Base-by-base conservation (phyloP, 2,888 invertebrate genomes). In the Morpho deidamia region DNA sequence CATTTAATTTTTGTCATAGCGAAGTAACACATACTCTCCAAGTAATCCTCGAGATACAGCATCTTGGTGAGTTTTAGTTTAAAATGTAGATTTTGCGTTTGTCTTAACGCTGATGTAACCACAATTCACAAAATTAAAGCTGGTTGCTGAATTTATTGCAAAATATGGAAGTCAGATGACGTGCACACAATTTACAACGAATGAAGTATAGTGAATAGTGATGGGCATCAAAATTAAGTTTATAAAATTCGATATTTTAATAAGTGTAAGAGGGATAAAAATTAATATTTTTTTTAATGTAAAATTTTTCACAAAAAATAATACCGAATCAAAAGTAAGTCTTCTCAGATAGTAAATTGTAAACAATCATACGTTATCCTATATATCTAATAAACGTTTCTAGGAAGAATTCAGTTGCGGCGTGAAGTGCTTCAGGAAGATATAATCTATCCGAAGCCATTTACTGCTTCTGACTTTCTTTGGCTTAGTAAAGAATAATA, bases 31-130 rank as follows among this genome's bases (percentile, higher is more conserved):
- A 93, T 92, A 98, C 98, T 97, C 93, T 99, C 99, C 69, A 99
- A 91, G 91, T 98, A 99, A 92, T 99, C 99, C 89, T 99, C 99
- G 68, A 99, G 92, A 88, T 98, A 99, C 90, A 99, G 91, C 98
- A 99, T 99, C 83, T 94, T 87, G 83, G 86, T 89, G 60, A 82
- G 85, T 81, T 61, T 23, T 23, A 23, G 23, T 23, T 23, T 23
- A 23, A 23, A 45, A 62, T 60, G 55, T 51, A 51, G 44, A 53
- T 59, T 48, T 45, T 11, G 51, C 38, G 40, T 51, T 42, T 51
- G 35, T 41, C 5, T 23, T 53, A 54, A 56, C 51, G 49, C 48
- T 60, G 46, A 40, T 41, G 45, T 53, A 1, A 34, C 49, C 44
- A 44, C 35, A 39, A 53, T 56, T 51, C 40, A 56, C 44, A 56